Percentiles rank a stretch among this genome's conserved stretches.
phyloP scores from a whole-genome alignment of 2,113 vertebrate genomes.

The Ageneiosus marmoratus region DNA sequence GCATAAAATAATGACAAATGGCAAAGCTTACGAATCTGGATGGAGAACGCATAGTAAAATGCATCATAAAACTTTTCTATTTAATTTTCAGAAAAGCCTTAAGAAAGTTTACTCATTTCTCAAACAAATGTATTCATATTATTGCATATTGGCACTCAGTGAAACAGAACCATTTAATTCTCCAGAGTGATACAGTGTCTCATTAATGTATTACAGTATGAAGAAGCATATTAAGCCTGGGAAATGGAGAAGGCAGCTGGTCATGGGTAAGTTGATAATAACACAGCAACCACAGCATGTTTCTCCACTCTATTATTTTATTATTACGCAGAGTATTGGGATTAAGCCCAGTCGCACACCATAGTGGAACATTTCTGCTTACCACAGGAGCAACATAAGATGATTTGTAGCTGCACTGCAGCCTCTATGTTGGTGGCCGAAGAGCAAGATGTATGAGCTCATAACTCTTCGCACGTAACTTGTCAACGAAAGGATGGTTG shows the following conservation, averaged over 20 bases:
- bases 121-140: constrained; percentile 41
- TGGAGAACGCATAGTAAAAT: constrained; percentile 13
- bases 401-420: not conserved
- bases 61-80: no score
- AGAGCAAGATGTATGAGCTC: not conserved
- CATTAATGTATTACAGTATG: constrained; percentile 29
- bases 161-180: constrained; percentile 47
- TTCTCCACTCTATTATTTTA: constrained; percentile 23
- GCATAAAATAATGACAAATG: constrained; percentile 1
- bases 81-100: constrained; percentile 29
- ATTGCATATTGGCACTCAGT: constrained; percentile 39
- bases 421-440: not conserved
- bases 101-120: constrained; percentile 24
- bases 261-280: constrained; percentile 41
- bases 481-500: not conserved
- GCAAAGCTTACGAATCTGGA: constrained; percentile 1
- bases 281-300: not conserved
- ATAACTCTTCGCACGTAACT: not conserved
- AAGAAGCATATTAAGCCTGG: constrained; percentile 14
- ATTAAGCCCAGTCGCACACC: constrained; percentile 2
- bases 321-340: constrained; percentile 9
- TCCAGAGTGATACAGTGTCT: constrained; percentile 28
- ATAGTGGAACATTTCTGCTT: constrained; percentile 12
- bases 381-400: not conserved
- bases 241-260: constrained; percentile 35